Evolutionary conservation across 2,797 vertebrate species (phyloP).

Genomic region (Pterois miles): DNA sequence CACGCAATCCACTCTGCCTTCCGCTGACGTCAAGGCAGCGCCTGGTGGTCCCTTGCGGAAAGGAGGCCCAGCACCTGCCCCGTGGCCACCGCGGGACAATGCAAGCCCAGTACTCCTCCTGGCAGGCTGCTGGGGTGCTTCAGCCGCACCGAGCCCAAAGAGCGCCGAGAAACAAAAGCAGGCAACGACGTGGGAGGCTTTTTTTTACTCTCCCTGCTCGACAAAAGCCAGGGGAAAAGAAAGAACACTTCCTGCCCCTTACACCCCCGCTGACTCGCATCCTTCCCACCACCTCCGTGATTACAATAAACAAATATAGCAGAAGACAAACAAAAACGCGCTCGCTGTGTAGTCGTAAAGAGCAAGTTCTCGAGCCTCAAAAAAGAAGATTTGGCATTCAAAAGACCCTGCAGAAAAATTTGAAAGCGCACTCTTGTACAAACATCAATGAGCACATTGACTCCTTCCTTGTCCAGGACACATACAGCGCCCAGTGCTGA

Average conservation of each 20-base stretch:
- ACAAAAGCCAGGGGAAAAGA: slow-evolving; percentile 71
- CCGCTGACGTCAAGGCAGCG: slow-evolving; percentile 45
- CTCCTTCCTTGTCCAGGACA: slow-evolving; percentile 60
- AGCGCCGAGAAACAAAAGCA: slow-evolving; percentile 63
- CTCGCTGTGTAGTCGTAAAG: slow-evolving; percentile 36
- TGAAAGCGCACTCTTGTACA: slow-evolving; percentile 40
- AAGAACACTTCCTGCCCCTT: slow-evolving; percentile 67
- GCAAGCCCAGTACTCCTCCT: slow-evolving; percentile 41
- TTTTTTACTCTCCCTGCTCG: slow-evolving; percentile 45
- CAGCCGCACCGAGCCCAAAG: slow-evolving; percentile 51
- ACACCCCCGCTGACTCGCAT: slow-evolving; percentile 65
- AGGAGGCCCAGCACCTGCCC: slow-evolving; percentile 61
- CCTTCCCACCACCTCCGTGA: slow-evolving; percentile 67
- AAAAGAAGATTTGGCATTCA: slow-evolving; percentile 37
- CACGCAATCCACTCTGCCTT: slow-evolving; percentile 39
- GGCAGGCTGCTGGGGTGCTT: slow-evolving; percentile 60
- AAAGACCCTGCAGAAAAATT: slow-evolving; percentile 57
- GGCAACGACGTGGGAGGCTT: slow-evolving; percentile 77
- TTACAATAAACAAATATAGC: slow-evolving; percentile 66
- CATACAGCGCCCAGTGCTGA: slow-evolving; percentile 54
- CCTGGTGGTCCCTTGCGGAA: slow-evolving; percentile 46
- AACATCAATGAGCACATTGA: slow-evolving; percentile 67
- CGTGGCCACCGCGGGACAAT: slow-evolving; percentile 55
- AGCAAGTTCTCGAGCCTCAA: slow-evolving; percentile 29
- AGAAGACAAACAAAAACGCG: slow-evolving; percentile 37